These are phyloP conservation scores for Eurypyga helias DNA, from an alignment of 2,113 vertebrate species.

Conservation along the genomic window DNA sequence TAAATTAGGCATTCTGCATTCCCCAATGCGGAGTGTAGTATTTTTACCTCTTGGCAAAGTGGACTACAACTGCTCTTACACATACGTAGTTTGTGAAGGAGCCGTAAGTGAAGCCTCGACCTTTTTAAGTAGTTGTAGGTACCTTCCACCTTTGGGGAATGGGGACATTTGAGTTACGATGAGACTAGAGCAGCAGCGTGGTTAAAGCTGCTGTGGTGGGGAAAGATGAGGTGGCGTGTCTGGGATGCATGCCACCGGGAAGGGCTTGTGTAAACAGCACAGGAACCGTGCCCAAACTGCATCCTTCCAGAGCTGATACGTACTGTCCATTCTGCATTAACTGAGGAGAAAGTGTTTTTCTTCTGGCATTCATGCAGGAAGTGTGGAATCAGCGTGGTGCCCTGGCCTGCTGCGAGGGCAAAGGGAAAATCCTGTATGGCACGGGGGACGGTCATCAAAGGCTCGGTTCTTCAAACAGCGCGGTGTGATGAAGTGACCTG, in stretches of 20 bases:
- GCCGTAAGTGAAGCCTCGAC: not conserved
- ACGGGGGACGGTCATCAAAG: constrained; percentile 37
- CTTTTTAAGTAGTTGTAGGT: not conserved
- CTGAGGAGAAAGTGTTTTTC: not conserved
- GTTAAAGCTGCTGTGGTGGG: not conserved
- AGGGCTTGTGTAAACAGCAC: not conserved
- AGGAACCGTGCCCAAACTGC: accelerated
- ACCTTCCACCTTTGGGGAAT: not conserved
- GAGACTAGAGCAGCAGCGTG: not conserved
- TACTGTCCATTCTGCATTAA: not conserved
- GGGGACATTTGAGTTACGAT: not conserved
- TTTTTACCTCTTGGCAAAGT: not conserved
- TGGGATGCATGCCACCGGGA: not conserved
- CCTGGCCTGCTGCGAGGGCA: constrained; percentile 50
- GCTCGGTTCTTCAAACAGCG: constrained; percentile 1
- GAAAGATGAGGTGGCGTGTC: not conserved
- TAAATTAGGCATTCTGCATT: constrained; percentile 42
- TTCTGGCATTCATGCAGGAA: not conserved
- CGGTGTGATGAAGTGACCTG: not conserved
- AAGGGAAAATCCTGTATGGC: not conserved
- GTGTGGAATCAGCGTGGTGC: not conserved
- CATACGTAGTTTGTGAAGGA: not conserved
- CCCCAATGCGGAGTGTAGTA: not conserved
- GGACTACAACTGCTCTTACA: not conserved
- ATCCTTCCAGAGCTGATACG: not conserved